Percentiles rank a stretch among this genome's conserved stretches.
Evolutionary conservation across 2,797 vertebrate genomes (phyloP).

Genomic region (Hemibagrus guttatus): DNA sequence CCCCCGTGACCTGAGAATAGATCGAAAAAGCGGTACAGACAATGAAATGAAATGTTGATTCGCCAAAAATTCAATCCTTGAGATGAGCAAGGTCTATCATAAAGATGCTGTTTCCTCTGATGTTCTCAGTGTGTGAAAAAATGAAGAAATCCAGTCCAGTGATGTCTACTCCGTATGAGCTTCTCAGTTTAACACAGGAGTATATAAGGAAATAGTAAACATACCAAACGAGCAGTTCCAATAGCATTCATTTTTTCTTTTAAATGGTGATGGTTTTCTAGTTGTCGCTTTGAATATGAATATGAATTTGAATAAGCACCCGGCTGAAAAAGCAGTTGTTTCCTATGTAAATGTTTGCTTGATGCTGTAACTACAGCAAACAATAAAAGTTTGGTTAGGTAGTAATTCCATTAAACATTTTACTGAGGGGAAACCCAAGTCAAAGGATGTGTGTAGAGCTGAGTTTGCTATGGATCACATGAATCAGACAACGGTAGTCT

Average conservation of each 20-base stretch:
- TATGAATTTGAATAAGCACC: neutral
- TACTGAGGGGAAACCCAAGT: neutral
- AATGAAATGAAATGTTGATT: no score
- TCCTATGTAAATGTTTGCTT: neutral
- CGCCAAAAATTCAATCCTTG: neutral
- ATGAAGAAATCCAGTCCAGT: neutral
- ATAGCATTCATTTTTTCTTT: neutral
- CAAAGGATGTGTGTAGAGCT: neutral
- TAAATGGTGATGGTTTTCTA: neutral
- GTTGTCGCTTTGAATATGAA: neutral
- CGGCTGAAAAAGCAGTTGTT: neutral
- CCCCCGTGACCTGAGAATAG: no score
- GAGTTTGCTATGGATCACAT: neutral
- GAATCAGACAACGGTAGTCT: neutral
- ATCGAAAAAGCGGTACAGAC: no score
- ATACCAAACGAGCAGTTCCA: neutral
- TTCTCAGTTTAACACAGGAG: neutral
- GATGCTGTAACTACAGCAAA: neutral
- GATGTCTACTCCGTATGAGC: neutral
- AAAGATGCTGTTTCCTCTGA: neutral
- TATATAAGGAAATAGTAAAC: neutral
- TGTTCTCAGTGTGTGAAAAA: neutral
- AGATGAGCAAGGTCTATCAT: neutral
- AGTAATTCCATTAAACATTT: neutral
- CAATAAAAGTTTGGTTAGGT: no score